Evolutionary conservation across 23 tunicate species (phyloP), one percentile per base, ranked within the genome.

Genomic region (Botrylloides violaceus): DNA sequence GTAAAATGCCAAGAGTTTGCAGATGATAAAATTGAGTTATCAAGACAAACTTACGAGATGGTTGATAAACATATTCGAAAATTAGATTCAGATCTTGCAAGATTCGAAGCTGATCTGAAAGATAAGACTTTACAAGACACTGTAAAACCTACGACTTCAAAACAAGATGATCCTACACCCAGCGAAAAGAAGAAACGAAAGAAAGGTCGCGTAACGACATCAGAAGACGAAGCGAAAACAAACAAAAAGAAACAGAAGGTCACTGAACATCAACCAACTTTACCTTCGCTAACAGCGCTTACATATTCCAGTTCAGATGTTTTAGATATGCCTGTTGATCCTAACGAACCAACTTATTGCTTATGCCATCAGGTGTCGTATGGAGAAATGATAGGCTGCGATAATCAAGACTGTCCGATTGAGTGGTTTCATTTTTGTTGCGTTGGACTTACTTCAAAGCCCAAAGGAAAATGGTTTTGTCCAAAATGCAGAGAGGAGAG

Each of bases 301-400:
- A 70, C 95, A 15, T 87, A 87, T 48, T 81, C 85, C n/a, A 64
- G 87, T 28, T 68, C 88, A 0, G 96, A 88, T 65, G 96, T 88
- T 18, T 71, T 88, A 19, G 98, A 93, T 37, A 93, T 93, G 98
- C 98, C 98, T 20, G 98, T 93, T 36, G 98, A 93, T 73, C 98
- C 98, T 2, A 93, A 93, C 61, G 98, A 93, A 64, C 98, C 98
- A 39, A 93, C 98, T 0, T 93, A 93, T 56, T 93, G 98, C 64
- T 58, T 88, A n/a, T 93, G 98, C 55, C 94, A 86, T 58, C 98
- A 93, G 61, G 98, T 93, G 19, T 82, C 91, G 23, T 93, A 93
- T 60, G 98, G 98, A 3, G 98, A 93, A 37, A 93, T 93, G 98
- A 93, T 93, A 27, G 98, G 98, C 22, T 93, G 98, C 48, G 98